Evolutionary conservation across 2,113 vertebrate genomes (phyloP), one percentile per base, ranked within the genome.

Genomic region (Promerops cafer): DNA sequence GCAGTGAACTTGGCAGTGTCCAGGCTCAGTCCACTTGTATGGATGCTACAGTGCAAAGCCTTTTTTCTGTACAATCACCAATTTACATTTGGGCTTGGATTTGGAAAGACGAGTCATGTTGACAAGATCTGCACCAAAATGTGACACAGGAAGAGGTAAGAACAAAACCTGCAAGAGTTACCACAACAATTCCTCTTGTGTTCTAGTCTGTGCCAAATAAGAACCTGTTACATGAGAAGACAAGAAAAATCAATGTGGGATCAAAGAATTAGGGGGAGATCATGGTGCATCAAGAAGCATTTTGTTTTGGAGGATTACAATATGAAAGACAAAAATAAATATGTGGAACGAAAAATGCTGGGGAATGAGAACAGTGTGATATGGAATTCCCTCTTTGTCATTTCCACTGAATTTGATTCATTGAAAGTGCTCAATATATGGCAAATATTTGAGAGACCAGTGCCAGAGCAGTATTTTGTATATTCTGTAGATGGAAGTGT

Each of bases 401-500:
- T 95, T 89, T 79, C n/a, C 53, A 42, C 78, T 79, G 39, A 74
- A 89, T 87, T 80, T 94, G 75, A 84, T 92, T 96, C 85, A 95
- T 19, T 64, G 76, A 49, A 89, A 94, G 54, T 53, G 57, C 81
- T 95, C 92, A 80, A 77, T 93, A 95, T 80, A 89, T 47, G 64
- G 94, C 90, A 96, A 91, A 96, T 97, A 96, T 96, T 95, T 95
- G 76, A 69, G 45, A 96, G 60, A 82, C n/a, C 40, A 24, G 26
- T 80, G 93, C 97, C 96, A 96, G 60, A 92, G 83, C 70, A 93
- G 56, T 90, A 92, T 87, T 94, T 90, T 83, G 86, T 89, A 87
- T 93, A 80, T 94, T 96, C 74, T 94, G 85, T 70, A 47, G 89
- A 95, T 95, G 72, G 61, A 97, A 97, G 86, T 65, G 63, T 94